Evolutionary conservation across 2,888 invertebrate genomes (phyloP), one percentile per base, ranked within the genome.

Genomic region (Epistrophe grossulariae): DNA sequence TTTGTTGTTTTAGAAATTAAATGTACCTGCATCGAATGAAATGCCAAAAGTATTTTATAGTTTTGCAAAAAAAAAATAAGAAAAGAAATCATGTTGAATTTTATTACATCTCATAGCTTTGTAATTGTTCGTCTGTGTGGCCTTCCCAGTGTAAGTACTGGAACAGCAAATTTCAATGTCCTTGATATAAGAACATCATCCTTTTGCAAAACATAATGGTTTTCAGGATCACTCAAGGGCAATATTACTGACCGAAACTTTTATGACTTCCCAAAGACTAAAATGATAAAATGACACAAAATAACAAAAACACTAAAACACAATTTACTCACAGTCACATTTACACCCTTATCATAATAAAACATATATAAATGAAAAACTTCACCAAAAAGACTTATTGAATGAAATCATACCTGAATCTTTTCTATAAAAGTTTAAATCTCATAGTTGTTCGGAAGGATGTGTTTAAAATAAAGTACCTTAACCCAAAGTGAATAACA

Each of bases 191-290:
- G n/a, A 24, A 24, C 43, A 62, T 43, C 10, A 55, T 31, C 28
- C 28, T 64, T 64, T 64, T 8, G 40, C 19, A 40, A 62, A 66
- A 66, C 11, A 43, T 64, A 45, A 64, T 64, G 43, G 6, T 15
- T 45, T 64, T n/a, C 45, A 31, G 31, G 17, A 48, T 5, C 35
- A 45, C 48, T 17, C 15, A 17, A 17, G 28, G 64, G 45, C 5
- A 48, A 48, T 35, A 66, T 66, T 19, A 28, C 35, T 50, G 8
- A 17, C 28, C 11, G 50, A 66, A 68, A 68, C 50, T 50, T 50
- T 19, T 38, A 68, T 68, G 35, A 68, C 19, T 19, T 35, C 8
- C 24, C 24, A 24, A 43, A 43, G 43, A 43, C 24, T 24, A 24
- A 62, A 62, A 48, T 48, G 7, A 64, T n/a, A 11, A 10, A 28